Conservation (phyloP, 37 sponge, comb jelly and placozoan genomes). For the Sycon ciliatum region DNA sequence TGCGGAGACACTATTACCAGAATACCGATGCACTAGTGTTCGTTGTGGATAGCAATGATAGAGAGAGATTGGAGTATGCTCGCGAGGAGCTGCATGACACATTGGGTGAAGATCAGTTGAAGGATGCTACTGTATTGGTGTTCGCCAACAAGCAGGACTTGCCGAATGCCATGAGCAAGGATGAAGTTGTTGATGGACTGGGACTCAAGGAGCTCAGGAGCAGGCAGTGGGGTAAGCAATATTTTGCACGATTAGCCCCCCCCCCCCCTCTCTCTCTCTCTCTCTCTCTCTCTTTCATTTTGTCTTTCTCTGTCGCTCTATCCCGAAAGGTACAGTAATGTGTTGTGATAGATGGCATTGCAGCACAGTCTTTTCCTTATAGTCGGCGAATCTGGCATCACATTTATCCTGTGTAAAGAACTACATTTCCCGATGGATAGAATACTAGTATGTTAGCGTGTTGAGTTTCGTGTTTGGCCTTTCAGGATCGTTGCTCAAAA, state of each 20-base stretch:
- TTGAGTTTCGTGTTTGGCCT: too few relatives aligned
- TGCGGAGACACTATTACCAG: constrained; percentile 73
- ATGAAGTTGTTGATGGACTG: constrained; percentile 52
- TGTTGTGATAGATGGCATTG: too few relatives aligned
- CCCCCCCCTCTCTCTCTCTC: background rate
- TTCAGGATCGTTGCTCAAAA: too few relatives aligned
- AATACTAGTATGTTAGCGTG: too few relatives aligned
- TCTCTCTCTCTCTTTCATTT: too few relatives aligned
- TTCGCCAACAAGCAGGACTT: constrained; percentile 92
- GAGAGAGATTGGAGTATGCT: constrained; percentile 57
- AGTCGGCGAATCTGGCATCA: too few relatives aligned
- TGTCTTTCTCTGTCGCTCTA: background rate
- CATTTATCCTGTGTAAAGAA: too few relatives aligned
- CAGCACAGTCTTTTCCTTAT: too few relatives aligned
- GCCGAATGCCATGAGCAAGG: constrained; percentile 57
- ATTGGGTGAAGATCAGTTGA: constrained; percentile 52
- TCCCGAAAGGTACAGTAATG: too few relatives aligned
- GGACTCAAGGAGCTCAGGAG: constrained; percentile 31
- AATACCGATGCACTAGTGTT: constrained; percentile 66
- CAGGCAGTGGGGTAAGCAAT: constrained; percentile 56
- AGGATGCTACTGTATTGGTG: constrained; percentile 37
- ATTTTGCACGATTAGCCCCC: background rate
- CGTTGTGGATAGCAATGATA: constrained; percentile 83
- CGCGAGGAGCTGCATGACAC: constrained; percentile 45
- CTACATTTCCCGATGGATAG: too few relatives aligned